These are phyloP conservation scores for Tipula vernalis DNA, from an alignment of 2,888 invertebrate genomes.

Conservation along the genomic window DNA sequence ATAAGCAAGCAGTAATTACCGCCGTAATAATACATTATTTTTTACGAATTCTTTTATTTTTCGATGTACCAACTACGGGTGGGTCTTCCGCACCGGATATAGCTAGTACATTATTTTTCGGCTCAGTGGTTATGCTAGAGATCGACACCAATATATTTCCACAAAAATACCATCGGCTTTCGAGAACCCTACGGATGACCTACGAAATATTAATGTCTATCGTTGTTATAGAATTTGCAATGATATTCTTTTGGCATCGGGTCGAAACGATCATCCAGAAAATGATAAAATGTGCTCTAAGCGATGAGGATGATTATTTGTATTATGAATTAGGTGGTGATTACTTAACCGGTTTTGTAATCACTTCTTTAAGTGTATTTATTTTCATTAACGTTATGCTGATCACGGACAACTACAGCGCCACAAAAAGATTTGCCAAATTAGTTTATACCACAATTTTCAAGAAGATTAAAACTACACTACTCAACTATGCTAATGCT, in stretches of 20 bases:
- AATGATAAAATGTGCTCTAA: conserved; percentile 15
- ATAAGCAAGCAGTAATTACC: background rate
- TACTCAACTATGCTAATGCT: background rate
- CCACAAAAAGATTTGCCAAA: background rate
- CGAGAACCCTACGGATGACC: conserved; percentile 12
- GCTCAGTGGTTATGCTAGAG: conserved; percentile 13
- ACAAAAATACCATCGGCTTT: conserved; percentile 8
- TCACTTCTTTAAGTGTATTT: conserved; percentile 14
- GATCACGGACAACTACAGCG: conserved; percentile 8
- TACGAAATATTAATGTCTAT: conserved; percentile 15
- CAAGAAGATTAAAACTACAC: background rate
- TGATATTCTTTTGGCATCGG: conserved; percentile 15
- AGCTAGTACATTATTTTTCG: conserved; percentile 12
- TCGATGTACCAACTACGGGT: background rate
- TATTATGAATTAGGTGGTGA: conserved; percentile 19
- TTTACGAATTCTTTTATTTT: background rate
- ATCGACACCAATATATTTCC: conserved; percentile 16
- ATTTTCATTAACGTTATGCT: conserved; percentile 13
- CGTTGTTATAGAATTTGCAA: conserved; percentile 15
- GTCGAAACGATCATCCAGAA: conserved; percentile 14
- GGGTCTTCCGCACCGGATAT: background rate
- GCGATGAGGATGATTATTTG: conserved; percentile 14
- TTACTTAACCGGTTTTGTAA: conserved; percentile 13
- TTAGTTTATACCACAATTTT: background rate
- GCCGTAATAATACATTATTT: background rate